Conservation (phyloP, 2,113 vertebrate genomes). For the Sinocyclocheilus maitianheensis region DNA sequence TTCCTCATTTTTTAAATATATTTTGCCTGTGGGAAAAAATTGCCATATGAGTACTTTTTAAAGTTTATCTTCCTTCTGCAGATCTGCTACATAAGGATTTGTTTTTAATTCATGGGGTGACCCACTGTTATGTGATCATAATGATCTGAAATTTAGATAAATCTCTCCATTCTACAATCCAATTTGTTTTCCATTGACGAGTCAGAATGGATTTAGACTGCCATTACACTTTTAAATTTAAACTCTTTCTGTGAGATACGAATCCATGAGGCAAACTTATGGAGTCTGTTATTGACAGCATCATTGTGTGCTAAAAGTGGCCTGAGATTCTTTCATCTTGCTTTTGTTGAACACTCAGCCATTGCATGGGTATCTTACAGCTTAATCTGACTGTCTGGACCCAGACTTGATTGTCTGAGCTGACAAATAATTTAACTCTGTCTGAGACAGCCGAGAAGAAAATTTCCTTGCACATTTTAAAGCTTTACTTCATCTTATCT, state of each 20-base stretch:
- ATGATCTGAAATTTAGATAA: not conserved
- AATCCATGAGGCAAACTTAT: not conserved
- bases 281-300: conserved; percentile 20
- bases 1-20: not conserved
- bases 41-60: not conserved
- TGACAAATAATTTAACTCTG: conserved; percentile 36
- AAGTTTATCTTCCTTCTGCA: not conserved
- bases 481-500: conserved; percentile 8
- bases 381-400: conserved; percentile 26
- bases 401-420: conserved; percentile 28
- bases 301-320: conserved; percentile 42
- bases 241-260: not conserved
- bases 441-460: not conserved
- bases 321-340: conserved; percentile 24
- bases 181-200: conserved; percentile 4
- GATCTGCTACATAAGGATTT: not conserved
- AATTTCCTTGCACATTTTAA: not conserved
- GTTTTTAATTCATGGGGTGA: conserved; percentile 6
- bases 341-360: conserved; percentile 18
- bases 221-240: conserved; percentile 15
- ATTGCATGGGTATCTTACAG: conserved; percentile 27
- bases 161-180: conserved; percentile 1
- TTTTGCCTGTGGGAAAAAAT: not conserved
- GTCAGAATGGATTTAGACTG: not conserved
- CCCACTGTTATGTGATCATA: not conserved